phyloP scores from a whole-genome alignment of 2,888 invertebrate genomes.

The Ectemnius cavifrons region DNA sequence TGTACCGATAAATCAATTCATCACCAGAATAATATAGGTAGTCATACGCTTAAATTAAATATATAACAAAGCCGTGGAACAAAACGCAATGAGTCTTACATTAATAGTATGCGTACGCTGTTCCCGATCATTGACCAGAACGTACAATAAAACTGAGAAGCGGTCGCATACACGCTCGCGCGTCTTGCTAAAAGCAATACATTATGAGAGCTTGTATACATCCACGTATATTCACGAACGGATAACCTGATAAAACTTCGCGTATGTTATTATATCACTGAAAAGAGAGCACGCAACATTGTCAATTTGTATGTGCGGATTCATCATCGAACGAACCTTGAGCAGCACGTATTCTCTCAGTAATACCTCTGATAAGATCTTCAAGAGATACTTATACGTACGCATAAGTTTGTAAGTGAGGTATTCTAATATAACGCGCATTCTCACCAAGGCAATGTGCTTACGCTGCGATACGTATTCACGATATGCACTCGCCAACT shows the following conservation, averaged over 20 bases:
- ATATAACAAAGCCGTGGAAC: not conserved
- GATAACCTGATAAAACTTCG: not conserved
- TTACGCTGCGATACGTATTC: slow-evolving; percentile 7
- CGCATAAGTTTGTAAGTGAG: slow-evolving; percentile 3
- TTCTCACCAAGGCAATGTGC: not conserved
- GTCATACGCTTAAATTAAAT: not conserved
- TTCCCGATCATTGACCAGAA: slow-evolving; percentile 11
- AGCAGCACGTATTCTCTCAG: slow-evolving; percentile 10
- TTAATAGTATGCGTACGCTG: slow-evolving; percentile 9
- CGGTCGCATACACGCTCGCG: slow-evolving; percentile 5
- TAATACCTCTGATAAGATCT: not conserved
- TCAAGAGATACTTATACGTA: not conserved
- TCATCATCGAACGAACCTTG: slow-evolving; percentile 7
- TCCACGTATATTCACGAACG: slow-evolving; percentile 16
- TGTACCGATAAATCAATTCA: slow-evolving; percentile 1
- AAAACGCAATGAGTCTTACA: not conserved
- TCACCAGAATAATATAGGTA: not conserved
- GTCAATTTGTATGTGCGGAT: not conserved
- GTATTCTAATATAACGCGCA: not conserved
- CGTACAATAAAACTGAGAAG: slow-evolving; percentile 41
- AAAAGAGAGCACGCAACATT: slow-evolving; percentile 2
- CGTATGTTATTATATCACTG: slow-evolving; percentile 3
- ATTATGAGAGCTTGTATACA: too few species aligned
- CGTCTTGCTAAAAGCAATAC: too few species aligned
- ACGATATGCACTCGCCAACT: slow-evolving; percentile 6